phyloP scores from a whole-genome alignment of 2,113 vertebrate species.

The Lagenorhynchus albirostris region DNA sequence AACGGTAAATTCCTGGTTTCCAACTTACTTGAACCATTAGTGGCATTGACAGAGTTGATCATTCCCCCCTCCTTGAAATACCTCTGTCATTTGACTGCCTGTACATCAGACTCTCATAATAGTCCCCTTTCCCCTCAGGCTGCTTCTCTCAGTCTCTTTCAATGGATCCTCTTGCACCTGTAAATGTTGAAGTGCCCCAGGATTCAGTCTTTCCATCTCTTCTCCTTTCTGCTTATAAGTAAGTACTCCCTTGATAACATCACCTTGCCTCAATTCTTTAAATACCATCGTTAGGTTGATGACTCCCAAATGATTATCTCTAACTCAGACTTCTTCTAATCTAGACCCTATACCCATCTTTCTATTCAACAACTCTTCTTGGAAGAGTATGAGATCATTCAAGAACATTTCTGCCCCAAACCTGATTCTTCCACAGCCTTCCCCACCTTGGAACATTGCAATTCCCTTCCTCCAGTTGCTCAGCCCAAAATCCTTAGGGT shows the following conservation, averaged over 20 bases:
- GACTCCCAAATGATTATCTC: neutral
- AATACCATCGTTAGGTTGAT: neutral
- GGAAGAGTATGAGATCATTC: neutral
- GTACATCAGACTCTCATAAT: neutral
- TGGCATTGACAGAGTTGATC: neutral
- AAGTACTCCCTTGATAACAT: neutral
- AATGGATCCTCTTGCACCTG: neutral
- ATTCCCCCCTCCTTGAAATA: neutral
- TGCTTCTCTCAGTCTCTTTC: neutral
- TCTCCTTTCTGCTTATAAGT: neutral
- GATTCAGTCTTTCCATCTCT: neutral
- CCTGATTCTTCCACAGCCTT: neutral
- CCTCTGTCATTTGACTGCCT: neutral
- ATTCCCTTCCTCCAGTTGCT: neutral
- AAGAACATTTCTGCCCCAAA: neutral
- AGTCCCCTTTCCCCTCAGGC: neutral
- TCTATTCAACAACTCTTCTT: neutral
- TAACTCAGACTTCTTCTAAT: neutral
- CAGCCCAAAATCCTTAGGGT: neutral
- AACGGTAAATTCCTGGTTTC: neutral
- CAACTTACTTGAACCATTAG: neutral
- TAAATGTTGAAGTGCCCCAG: neutral
- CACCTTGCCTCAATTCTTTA: neutral
- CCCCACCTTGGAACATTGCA: neutral
- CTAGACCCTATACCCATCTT: neutral